Percentiles rank a stretch among this genome's conserved stretches.
Conservation (phyloP, 2,888 invertebrate genomes). For the Parnassius apollo region DNA sequence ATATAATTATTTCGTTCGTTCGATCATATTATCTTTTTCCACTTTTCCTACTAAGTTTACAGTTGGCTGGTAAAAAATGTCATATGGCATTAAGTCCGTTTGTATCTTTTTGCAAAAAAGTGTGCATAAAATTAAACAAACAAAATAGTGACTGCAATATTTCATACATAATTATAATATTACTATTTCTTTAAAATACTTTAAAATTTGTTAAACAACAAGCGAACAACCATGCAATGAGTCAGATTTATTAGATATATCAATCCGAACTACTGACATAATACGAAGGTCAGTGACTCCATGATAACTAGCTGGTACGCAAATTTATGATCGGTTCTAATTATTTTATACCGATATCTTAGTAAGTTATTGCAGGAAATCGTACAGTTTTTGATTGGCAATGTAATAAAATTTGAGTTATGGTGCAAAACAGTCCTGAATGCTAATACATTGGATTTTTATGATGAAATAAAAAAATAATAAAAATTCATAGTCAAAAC, state of each 20-base stretch:
- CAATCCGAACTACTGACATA: slow-evolving; percentile 43
- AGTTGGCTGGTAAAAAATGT: too few species aligned
- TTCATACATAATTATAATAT: background rate
- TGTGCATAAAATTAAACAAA: too few species aligned
- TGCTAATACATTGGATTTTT: background rate
- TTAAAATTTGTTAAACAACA: slow-evolving; percentile 28
- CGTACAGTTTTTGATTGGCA: background rate
- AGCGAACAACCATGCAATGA: slow-evolving; percentile 29
- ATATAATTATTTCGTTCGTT: too few species aligned
- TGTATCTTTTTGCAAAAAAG: too few species aligned
- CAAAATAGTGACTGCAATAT: too few species aligned
- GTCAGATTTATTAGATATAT: slow-evolving; percentile 35
- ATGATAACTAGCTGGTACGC: slow-evolving; percentile 31
- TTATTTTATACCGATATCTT: slow-evolving; percentile 49
- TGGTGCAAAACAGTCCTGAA: too few species aligned
- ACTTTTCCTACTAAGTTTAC: too few species aligned
- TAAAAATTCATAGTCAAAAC: too few species aligned
- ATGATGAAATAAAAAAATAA: too few species aligned
- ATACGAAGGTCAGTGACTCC: slow-evolving; percentile 43
- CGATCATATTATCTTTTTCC: too few species aligned
- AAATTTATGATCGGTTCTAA: slow-evolving; percentile 50
- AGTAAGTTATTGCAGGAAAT: slow-evolving; percentile 37
- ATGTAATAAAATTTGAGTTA: too few species aligned
- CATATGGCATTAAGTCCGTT: too few species aligned
- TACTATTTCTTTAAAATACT: background rate